Percentiles rank a stretch among this genome's conserved stretches.
These are phyloP conservation scores for Myiozetetes cayanensis DNA, from an alignment of 2,113 vertebrate genomes.

Conservation along the genomic window DNA sequence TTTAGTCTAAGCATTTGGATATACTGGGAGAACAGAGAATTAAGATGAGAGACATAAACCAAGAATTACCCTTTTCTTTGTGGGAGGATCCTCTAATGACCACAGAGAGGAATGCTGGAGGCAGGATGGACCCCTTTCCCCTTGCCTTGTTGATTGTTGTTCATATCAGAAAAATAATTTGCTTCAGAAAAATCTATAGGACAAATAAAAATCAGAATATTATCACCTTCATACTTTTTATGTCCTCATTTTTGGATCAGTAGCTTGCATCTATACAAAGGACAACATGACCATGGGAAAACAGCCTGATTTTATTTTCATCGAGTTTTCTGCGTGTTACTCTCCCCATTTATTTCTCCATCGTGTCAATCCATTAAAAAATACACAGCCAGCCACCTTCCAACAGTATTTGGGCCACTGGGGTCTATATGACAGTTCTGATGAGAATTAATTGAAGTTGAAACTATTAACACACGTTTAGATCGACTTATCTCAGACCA, in stretches of 20 bases:
- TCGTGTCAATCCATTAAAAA: neutral
- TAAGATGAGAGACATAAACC: neutral
- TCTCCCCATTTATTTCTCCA: neutral
- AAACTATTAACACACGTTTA: neutral
- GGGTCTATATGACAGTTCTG: neutral
- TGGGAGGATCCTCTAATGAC: neutral
- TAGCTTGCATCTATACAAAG: neutral
- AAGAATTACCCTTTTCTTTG: neutral
- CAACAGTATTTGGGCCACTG: neutral
- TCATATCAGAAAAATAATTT: neutral
- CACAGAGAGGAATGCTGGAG: neutral
- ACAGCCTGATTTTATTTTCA: neutral
- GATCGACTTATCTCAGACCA: conserved; percentile 24
- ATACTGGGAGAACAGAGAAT: neutral
- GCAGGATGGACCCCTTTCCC: neutral
- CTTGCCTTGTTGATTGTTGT: neutral
- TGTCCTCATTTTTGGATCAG: neutral
- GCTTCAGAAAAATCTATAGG: neutral
- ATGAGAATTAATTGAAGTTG: conserved; percentile 51
- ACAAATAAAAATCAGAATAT: neutral
- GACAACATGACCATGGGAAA: neutral
- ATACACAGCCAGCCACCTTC: neutral
- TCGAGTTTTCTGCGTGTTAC: neutral
- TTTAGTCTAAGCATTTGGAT: neutral
- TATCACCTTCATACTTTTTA: neutral